Evolutionary conservation across 2,888 invertebrate genomes (phyloP).

Genomic region (Heliconius hortense): DNA sequence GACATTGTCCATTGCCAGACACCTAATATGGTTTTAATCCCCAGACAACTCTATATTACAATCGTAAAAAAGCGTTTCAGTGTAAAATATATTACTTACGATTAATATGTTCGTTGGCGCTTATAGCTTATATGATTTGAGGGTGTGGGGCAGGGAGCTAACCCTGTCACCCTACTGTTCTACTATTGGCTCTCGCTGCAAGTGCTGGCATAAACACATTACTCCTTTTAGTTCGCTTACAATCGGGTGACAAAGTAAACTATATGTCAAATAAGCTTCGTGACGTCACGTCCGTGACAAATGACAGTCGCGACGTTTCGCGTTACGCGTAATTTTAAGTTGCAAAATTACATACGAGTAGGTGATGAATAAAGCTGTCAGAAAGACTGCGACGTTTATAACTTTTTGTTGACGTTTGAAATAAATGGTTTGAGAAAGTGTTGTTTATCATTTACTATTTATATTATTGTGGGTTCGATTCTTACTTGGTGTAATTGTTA

Average conservation of each 20-base stretch:
- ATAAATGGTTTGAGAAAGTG: neutral
- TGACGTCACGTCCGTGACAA: conserved; percentile 13
- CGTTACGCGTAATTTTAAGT: conserved; percentile 17
- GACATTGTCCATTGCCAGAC: too few species aligned
- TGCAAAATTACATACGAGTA: conserved; percentile 15
- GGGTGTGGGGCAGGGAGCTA: too few species aligned
- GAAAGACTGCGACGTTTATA: neutral
- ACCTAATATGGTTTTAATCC: too few species aligned
- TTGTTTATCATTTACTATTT: neutral
- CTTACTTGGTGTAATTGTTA: neutral
- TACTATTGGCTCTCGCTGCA: neutral
- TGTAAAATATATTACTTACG: too few species aligned
- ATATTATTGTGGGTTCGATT: neutral
- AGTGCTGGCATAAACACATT: neutral
- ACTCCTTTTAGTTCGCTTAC: neutral
- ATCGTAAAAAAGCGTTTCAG: too few species aligned
- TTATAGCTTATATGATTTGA: too few species aligned
- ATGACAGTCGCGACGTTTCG: neutral
- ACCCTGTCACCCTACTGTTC: too few species aligned
- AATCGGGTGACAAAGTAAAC: conserved; percentile 5
- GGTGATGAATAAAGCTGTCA: conserved; percentile 6
- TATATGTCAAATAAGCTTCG: conserved; percentile 21
- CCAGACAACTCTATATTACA: too few species aligned
- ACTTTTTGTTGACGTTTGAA: conserved; percentile 4
- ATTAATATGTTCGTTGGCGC: too few species aligned